A percentile compares a stretch with the other conserved stretches of the same genome.
These are phyloP conservation scores for Balaeniceps rex DNA, from an alignment of 2,113 vertebrate species.

Conservation along the genomic window DNA sequence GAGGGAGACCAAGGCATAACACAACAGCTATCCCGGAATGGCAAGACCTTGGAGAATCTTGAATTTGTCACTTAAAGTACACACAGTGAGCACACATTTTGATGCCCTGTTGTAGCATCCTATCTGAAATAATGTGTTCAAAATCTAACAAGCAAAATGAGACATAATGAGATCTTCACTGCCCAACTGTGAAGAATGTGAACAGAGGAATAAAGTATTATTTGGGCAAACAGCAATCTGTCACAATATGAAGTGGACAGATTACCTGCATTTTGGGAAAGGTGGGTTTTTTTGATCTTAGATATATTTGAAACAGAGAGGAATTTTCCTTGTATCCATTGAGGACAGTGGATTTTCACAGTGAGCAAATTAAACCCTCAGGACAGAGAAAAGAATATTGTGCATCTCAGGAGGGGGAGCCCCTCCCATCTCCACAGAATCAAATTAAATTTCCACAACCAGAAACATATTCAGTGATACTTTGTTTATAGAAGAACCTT, in stretches of 20 bases:
- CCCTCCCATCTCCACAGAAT: neutral
- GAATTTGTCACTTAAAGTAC: neutral
- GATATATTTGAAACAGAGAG: neutral
- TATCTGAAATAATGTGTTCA: neutral
- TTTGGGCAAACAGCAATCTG: neutral
- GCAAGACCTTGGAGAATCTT: neutral
- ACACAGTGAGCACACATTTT: neutral
- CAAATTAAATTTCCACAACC: neutral
- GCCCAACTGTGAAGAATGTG: neutral
- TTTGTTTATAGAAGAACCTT: neutral
- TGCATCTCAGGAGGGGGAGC: neutral
- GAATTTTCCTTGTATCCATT: neutral
- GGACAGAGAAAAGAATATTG: neutral
- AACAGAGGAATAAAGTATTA: neutral
- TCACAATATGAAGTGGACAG: neutral
- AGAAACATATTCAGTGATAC: neutral
- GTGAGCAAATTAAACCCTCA: neutral
- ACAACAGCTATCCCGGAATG: neutral
- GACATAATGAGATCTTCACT: neutral
- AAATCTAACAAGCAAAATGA: neutral
- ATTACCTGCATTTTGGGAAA: neutral
- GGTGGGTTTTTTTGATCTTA: neutral
- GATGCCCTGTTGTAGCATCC: neutral
- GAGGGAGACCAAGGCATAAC: conserved; percentile 28
- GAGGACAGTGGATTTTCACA: neutral